Evolutionary conservation across 35 echinoderm and acorn worm species (phyloP).

Genomic region (Apostichopus japonicus): DNA sequence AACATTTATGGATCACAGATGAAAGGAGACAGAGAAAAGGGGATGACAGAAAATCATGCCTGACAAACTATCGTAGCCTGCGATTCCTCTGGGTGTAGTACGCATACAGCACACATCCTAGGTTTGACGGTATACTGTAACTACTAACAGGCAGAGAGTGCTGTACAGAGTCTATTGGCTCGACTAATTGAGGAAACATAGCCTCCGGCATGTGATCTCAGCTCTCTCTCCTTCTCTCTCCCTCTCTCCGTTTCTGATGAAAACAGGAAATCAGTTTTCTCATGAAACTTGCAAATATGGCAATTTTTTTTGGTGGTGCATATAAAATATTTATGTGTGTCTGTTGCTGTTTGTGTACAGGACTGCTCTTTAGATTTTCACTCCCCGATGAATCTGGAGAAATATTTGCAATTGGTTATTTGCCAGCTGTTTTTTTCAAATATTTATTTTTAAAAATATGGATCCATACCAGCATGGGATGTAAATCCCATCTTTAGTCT

Average conservation of each 20-base stretch:
- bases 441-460: too few relatives aligned
- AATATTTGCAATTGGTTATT: too few relatives aligned
- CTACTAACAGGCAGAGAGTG: neutral
- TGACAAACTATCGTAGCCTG: constrained; percentile 6
- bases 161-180: neutral
- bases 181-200: neutral
- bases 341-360: too few relatives aligned
- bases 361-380: too few relatives aligned
- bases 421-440: too few relatives aligned
- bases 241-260: neutral
- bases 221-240: neutral
- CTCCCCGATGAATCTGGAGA: too few relatives aligned
- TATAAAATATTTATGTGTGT: too few relatives aligned
- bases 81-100: neutral
- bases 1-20: constrained; percentile 6
- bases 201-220: neutral
- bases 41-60: neutral
- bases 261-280: neutral
- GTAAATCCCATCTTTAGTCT: too few relatives aligned
- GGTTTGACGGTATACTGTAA: neutral
- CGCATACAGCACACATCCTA: neutral
- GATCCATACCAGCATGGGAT: too few relatives aligned
- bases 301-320: neutral
- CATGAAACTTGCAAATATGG: constrained; percentile 13
- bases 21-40: neutral